Conservation (phyloP, 1,140 invertebrate species). For the Trissolcus basalis region DNA sequence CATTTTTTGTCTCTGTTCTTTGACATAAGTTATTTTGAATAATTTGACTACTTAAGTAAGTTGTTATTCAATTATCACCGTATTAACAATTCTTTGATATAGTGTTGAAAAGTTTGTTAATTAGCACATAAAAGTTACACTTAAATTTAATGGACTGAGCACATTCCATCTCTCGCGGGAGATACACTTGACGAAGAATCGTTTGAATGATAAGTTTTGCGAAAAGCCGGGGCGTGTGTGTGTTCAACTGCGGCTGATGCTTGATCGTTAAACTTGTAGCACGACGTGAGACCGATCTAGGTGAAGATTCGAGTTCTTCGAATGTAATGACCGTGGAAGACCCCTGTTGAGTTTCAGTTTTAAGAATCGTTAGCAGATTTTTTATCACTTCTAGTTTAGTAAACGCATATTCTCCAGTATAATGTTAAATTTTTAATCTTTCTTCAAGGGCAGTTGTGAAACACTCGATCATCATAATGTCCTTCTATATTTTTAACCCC, state of each 20-base stretch:
- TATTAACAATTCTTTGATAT: conserved; percentile 1
- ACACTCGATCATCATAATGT: neutral
- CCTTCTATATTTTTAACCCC: no score
- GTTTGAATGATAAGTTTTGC: conserved; percentile 23
- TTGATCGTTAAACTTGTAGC: conserved; percentile 44
- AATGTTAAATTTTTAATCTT: conserved; percentile 5
- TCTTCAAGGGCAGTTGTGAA: conserved; percentile 13
- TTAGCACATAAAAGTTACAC: conserved; percentile 4
- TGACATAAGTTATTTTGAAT: neutral
- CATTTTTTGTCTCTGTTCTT: no score
- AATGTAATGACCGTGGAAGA: conserved; percentile 33
- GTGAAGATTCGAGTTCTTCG: conserved; percentile 40
- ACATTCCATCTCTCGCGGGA: neutral
- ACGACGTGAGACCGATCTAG: conserved; percentile 47
- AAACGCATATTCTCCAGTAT: conserved; percentile 16
- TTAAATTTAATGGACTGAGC: conserved; percentile 3
- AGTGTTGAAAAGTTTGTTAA: conserved; percentile 8
- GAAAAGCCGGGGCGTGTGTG: conserved; percentile 14
- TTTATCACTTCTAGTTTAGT: conserved; percentile 41
- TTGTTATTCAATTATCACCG: conserved; percentile 1
- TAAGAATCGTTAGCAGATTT: conserved; percentile 40
- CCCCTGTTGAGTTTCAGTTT: conserved; percentile 36
- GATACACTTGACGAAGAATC: conserved; percentile 23
- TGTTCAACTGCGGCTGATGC: conserved; percentile 12
- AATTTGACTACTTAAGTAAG: neutral